Percentiles rank a stretch among this genome's conserved stretches.
phyloP scores from a whole-genome alignment of 1,140 invertebrate genomes.

The Tenebrio molitor region DNA sequence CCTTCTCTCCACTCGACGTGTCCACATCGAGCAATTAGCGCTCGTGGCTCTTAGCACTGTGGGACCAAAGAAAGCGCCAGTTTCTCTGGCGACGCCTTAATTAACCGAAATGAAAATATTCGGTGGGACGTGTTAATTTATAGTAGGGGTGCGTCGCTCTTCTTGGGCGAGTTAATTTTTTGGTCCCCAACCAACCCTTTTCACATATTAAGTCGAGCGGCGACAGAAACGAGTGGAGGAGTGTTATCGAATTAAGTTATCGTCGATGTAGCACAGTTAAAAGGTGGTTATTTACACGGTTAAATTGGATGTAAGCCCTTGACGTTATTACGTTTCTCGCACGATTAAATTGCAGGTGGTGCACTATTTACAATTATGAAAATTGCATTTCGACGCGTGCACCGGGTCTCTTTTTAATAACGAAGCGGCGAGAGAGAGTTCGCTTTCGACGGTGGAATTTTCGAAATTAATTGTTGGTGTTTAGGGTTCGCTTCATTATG shows the following conservation, averaged over 20 bases:
- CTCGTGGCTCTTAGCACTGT: no score
- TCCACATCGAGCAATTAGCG: no score
- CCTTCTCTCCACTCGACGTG: no score
- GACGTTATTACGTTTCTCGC: constrained; percentile 21
- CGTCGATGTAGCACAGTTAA: constrained; percentile 10
- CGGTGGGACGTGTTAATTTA: no score
- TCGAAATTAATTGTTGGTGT: constrained; percentile 14
- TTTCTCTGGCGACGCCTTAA: no score
- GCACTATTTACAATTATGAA: constrained; percentile 28
- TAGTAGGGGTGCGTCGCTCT: no score
- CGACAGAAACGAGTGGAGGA: background rate
- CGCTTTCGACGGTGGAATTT: background rate
- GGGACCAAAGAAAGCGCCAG: no score
- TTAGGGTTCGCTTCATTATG: background rate
- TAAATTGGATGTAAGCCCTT: constrained; percentile 17
- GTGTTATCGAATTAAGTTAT: constrained; percentile 12
- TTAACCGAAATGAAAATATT: no score
- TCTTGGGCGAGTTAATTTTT: no score
- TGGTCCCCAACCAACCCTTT: no score
- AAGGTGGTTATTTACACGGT: constrained; percentile 34
- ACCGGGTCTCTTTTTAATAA: constrained; percentile 22
- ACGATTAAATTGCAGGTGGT: constrained; percentile 29
- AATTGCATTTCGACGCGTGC: constrained; percentile 28
- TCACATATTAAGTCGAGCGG: constrained; percentile 6
- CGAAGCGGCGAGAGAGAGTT: background rate